Base-by-base conservation (phyloP, 23 tunicate species). In the Ascidia mentula region DNA sequence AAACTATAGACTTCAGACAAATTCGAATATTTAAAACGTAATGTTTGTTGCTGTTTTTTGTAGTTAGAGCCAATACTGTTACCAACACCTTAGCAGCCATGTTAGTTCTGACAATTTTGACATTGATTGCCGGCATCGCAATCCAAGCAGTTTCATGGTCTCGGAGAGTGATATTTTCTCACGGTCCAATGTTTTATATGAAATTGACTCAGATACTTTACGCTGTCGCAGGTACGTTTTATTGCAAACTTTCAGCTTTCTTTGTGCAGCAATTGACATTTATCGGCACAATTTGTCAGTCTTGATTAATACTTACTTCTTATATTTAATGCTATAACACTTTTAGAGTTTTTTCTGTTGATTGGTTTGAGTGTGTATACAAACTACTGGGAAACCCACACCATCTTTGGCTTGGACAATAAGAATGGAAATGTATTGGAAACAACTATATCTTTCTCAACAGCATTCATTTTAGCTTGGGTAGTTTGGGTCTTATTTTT, bases 111-210 rank as follows among this genome's bases (percentile, higher is more conserved):
- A 53, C 65, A 53, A 53, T 53, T 20, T 28, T 53, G 28, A 28
- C 13, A 26, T 28, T 53, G 4, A 9, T 53, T 6, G 65, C 13
- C 24, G 22, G 28, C 65, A 28, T 53, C 13, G 65, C 13, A 53
- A 53, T 28, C 28, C 65, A 53, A 28, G 1, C 24, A 20, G 65
- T 53, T 3, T 26, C 65, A 28, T 5, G 4, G 7, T 1, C 24
- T 3, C 65, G 65, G 22, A 26, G 65, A 53, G 24, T 28, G 13
- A 20, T 53, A 53, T 53, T 53, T 28, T 53, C 65, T 20, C 65
- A 53, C 13, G 65, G 65, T 20, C 65, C 65, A 28, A 53, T 53
- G 65, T 53, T 53, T 53, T 53, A 53, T 28, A 53, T 53, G 65
- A 53, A 28, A 53, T 1, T 53, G 22, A 53, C 65, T 53, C 65